These are phyloP conservation scores for Heterodera carotae DNA, from an alignment of 1,140 invertebrate genomes.

Conservation along the genomic window DNA sequence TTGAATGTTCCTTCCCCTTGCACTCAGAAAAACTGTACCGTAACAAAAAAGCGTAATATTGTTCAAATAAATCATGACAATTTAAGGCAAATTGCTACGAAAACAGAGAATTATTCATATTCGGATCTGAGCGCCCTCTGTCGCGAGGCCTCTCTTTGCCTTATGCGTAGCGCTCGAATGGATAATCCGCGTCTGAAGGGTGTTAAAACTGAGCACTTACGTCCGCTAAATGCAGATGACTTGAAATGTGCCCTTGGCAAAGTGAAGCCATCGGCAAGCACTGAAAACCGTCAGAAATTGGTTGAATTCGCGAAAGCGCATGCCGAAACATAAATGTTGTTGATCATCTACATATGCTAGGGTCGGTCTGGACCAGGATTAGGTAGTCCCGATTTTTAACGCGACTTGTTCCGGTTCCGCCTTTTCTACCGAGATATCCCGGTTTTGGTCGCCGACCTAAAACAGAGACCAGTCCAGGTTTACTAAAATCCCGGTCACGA, in stretches of 20 bases:
- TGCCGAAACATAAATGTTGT: too few species aligned
- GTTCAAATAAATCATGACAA: too few species aligned
- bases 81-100: slow-evolving; percentile 50
- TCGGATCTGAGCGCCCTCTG: slow-evolving; percentile 56
- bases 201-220: slow-evolving; percentile 37
- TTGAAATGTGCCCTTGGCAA: slow-evolving; percentile 34
- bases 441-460: too few species aligned
- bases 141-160: slow-evolving; percentile 58
- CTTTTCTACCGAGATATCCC: too few species aligned
- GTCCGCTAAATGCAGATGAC: slow-evolving; percentile 38
- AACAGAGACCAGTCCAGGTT: too few species aligned
- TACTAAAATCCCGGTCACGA: too few species aligned
- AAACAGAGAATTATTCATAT: slow-evolving; percentile 55
- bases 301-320: slow-evolving; percentile 57
- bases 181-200: slow-evolving; percentile 14
- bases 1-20: too few species aligned
- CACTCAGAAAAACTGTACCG: too few species aligned
- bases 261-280: slow-evolving; percentile 53
- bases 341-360: too few species aligned
- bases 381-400: too few species aligned
- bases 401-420: too few species aligned
- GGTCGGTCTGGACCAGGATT: too few species aligned
- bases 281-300: slow-evolving; percentile 44
- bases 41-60: background rate
- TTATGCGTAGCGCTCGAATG: slow-evolving; percentile 30